Base-by-base conservation (phyloP, 2,888 invertebrate genomes). In the Zhuqinia jingwanae region DNA sequence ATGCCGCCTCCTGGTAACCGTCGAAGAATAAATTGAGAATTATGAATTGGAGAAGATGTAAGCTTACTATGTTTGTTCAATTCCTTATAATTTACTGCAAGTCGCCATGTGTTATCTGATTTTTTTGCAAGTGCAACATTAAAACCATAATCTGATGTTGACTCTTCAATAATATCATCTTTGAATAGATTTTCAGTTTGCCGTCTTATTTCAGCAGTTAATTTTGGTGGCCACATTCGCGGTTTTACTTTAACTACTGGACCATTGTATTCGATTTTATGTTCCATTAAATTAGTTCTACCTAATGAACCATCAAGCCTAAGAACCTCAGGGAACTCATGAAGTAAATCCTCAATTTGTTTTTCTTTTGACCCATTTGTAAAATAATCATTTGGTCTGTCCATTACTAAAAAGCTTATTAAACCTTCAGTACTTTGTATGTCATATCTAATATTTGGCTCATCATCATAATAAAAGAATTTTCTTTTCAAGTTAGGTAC, bases 141-240 rank as follows among this genome's bases (percentile, higher is more conserved):
- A 1, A 50, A 50, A 13, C 50, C 58, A 60, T n/a, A 36, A 65
- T 1, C 50, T 68, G 15, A 30, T 45, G 5, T 17, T 47, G 5
- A 68, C 56, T 42, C 65, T 77, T 22, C 70, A 25, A 53, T 85
- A 0, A 85, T 13, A 6, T 60, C 50, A 2, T 76, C 13, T 22
- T 82, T 45, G 2, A 88, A 47, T n/a, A 88, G n/a, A 11, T 78
- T 47, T n/a, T 85, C 56, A 0, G 78, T 20, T 60, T 88, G 85
- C 8, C 1, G 5, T 15, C 20, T 22, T 11, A 88, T 73, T 42
- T 20, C 30, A 2, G 13, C n/a, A 10, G 53, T 22, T 17, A 8
- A 60, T 8, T 30, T 50, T 22, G 20, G 53, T 25, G 50, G 50
- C 10, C 45, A 60, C 22, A 30, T 65, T 25, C 63, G 2, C 6